A percentile compares a stretch with the other conserved stretches of the same genome.
These are phyloP conservation scores for Diarsia brunnea DNA, from an alignment of 2,888 invertebrate species.

Conservation along the genomic window DNA sequence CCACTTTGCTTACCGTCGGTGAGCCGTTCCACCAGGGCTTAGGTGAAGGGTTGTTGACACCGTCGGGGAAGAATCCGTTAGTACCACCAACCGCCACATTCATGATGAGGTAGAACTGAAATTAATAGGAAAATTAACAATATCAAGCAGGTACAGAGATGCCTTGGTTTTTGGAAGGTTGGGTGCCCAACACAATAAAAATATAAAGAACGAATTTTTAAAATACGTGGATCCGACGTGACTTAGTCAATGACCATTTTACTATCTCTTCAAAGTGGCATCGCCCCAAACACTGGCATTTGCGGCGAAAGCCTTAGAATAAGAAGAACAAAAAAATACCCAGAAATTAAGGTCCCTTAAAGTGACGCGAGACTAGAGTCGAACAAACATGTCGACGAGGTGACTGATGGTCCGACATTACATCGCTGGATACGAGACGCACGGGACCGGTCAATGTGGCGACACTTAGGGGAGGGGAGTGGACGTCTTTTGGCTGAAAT, in stretches of 20 bases:
- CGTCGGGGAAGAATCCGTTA: constrained; percentile 92
- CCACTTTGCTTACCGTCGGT: constrained; percentile 83
- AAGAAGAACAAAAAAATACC: not conserved
- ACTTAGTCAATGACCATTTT: not conserved
- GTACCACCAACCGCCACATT: constrained; percentile 93
- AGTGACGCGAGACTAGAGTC: not conserved
- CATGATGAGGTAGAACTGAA: constrained; percentile 91
- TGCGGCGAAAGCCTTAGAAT: not conserved
- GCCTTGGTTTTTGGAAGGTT: not conserved
- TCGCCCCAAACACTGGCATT: not conserved
- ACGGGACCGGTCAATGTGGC: no score
- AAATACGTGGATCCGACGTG: not conserved
- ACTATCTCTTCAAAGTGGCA: not conserved
- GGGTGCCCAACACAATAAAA: not conserved
- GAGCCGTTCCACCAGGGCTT: constrained; percentile 92
- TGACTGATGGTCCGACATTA: no score
- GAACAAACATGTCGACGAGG: not conserved
- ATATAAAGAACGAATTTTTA: not conserved
- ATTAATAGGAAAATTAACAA: constrained; percentile 31
- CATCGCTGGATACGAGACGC: no score
- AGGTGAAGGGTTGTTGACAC: constrained; percentile 87
- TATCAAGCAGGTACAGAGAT: not conserved
- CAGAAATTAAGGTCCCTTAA: not conserved
- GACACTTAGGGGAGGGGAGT: no score
- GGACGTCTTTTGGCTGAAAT: no score